phyloP scores from a whole-genome alignment of 2,113 vertebrate genomes.

The Odocoileus hemionus region DNA sequence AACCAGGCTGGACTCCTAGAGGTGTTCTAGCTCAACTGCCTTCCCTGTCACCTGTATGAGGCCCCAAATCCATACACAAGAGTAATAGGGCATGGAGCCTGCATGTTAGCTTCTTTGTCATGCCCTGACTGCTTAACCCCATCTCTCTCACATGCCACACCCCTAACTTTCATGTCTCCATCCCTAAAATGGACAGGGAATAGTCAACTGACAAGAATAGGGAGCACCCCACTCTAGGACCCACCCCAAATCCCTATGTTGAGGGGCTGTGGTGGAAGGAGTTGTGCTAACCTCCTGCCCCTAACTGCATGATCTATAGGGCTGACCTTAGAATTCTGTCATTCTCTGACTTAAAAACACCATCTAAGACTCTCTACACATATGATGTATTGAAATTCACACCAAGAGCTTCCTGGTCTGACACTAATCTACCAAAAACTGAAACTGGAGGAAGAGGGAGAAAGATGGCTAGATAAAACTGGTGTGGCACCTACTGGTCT shows the following conservation, averaged over 20 bases:
- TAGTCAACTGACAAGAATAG: background rate
- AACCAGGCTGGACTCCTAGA: background rate
- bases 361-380: background rate
- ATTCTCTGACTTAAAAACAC: background rate
- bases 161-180: background rate
- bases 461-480: background rate
- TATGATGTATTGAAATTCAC: background rate
- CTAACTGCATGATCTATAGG: background rate
- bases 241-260: background rate
- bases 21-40: background rate
- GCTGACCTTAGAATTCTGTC: background rate
- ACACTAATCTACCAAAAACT: background rate
- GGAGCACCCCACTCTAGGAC: background rate
- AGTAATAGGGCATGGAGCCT: background rate
- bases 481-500: background rate
- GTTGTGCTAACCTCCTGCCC: background rate
- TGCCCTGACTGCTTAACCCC: background rate
- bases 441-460: background rate
- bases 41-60: background rate
- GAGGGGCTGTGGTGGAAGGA: background rate
- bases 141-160: background rate
- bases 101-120: background rate
- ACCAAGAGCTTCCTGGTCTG: background rate
- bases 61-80: background rate
- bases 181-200: background rate